phyloP scores from a whole-genome alignment of 2,888 invertebrate species.

The Lepidochrysops patricia region DNA sequence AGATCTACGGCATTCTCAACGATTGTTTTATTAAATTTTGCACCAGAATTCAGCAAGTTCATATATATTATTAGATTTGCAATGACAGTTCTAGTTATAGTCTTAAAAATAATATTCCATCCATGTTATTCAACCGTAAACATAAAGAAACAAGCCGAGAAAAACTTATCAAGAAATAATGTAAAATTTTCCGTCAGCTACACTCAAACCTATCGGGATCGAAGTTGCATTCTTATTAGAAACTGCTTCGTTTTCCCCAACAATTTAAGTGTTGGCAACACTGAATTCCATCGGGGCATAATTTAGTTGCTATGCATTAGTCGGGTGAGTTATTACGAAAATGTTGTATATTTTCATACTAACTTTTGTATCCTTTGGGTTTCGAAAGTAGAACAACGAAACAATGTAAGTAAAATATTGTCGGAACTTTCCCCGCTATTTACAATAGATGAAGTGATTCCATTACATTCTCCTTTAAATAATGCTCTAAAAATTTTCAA shows the following conservation, averaged over 20 bases:
- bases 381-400: conserved; percentile 9
- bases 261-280: background rate
- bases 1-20: too few species aligned
- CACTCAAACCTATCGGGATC: background rate
- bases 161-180: background rate
- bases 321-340: conserved; percentile 31
- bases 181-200: background rate
- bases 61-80: too few species aligned
- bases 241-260: background rate
- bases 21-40: too few species aligned
- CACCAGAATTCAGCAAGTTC: too few species aligned
- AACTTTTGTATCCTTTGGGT: conserved; percentile 16
- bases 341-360: conserved; percentile 33
- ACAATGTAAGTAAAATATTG: conserved; percentile 10
- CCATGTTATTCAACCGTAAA: too few species aligned
- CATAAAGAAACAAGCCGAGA: background rate
- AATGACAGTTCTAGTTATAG: too few species aligned
- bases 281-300: conserved; percentile 10
- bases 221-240: background rate
- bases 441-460: background rate
- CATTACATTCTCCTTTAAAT: background rate
- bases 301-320: conserved; percentile 13
- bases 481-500: background rate
- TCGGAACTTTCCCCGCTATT: background rate
- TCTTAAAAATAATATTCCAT: too few species aligned